These are phyloP conservation scores for Penaeus chinensis DNA, from an alignment of 1,140 invertebrate genomes.

Conservation along the genomic window DNA sequence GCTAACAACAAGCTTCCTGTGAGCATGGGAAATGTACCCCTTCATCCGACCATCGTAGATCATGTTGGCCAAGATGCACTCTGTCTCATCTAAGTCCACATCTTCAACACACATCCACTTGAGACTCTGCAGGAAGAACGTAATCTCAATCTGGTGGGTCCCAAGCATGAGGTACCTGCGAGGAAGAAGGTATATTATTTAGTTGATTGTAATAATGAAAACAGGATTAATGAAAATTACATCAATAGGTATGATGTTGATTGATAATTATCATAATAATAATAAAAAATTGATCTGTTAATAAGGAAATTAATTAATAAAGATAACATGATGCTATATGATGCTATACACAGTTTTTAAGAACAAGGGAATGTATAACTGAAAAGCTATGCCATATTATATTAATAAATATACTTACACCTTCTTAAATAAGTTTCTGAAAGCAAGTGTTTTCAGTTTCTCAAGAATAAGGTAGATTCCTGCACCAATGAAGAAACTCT, in stretches of 20 bases:
- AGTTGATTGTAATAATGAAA: no score
- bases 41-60: constrained; percentile 95
- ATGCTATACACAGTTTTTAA: no score
- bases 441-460: constrained; percentile 94
- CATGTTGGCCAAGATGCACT: constrained; percentile 96
- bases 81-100: constrained; percentile 91
- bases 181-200: neutral
- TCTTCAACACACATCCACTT: constrained; percentile 79
- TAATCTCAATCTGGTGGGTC: constrained; percentile 91
- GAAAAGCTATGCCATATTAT: no score
- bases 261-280: no score
- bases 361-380: no score
- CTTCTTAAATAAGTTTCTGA: constrained; percentile 96
- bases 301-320: no score
- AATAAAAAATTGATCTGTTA: no score
- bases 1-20: constrained; percentile 96
- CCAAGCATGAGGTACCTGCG: constrained; percentile 74
- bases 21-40: constrained; percentile 97
- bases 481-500: constrained; percentile 92
- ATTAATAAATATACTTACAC: constrained; percentile 74
- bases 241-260: no score
- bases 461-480: constrained; percentile 97
- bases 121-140: constrained; percentile 83
- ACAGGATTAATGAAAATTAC: no score
- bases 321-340: no score